Base-by-base conservation (phyloP, 2,888 invertebrate species). In the Mesorhabditis belari region DNA sequence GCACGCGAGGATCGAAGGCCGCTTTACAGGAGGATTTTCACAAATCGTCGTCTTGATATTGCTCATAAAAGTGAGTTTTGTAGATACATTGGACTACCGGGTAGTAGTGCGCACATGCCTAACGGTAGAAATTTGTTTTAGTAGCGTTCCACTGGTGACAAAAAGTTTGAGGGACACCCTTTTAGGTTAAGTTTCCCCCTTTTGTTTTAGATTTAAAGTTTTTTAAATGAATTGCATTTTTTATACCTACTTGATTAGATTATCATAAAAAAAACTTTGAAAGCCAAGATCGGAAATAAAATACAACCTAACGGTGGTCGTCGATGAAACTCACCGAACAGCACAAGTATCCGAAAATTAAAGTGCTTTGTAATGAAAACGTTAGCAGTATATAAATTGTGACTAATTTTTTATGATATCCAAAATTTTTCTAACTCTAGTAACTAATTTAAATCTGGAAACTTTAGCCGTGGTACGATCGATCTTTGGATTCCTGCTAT, bases 21-120 rank as follows among this genome's bases (percentile, higher is more conserved):
- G n/a, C 71, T 79, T 25, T 79, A 79, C 60, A 62, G 79, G 54
- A 67, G 76, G 58, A 73, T 79, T 55, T 70, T 79, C 65, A 79
- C 79, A 5, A 79, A 79, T 58, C 66, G 74, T 24, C 70, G 79
- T 2, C 63, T 79, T 49, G 79, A 79, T 57, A 73, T 77, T 54
- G 71, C 71, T 25, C 77, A 79, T 58, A 77, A 75, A 67, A 64
- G 79, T 79, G 50, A 60, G 65, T 59, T 61, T 21, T 54, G 49
- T 19, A 1, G 17, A 12, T 21, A 24, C 19, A n/a, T 4, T 4
- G 25, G n/a, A n/a, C n/a, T n/a, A n/a, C n/a, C n/a, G n/a, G n/a
- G n/a, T n/a, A n/a, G n/a, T n/a, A n/a, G n/a, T n/a, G n/a, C n/a
- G n/a, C n/a, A n/a, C n/a, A n/a, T n/a, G n/a, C n/a, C n/a, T n/a